Evolutionary conservation across 1,140 invertebrate genomes (phyloP), one percentile per base, ranked within the genome.

Genomic region (Dendrolimus kikuchii): DNA sequence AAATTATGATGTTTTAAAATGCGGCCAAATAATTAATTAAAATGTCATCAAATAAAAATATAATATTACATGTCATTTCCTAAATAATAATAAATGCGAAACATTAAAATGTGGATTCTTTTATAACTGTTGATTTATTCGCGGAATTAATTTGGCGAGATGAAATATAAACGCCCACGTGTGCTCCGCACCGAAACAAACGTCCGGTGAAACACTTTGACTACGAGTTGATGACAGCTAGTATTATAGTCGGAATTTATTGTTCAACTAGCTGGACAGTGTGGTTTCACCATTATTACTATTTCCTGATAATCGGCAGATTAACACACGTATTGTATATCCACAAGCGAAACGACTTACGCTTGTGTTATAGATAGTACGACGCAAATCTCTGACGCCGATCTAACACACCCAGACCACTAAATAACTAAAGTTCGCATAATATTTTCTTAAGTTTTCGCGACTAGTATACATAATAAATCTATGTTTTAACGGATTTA

Each of bases 141-240:
- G 57, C 63, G 46, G 53, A 64, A 73, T 68, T 68, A 71, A 66
- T 74, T 67, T 59, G 54, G 46, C 54, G 57, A 61, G 61, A 62
- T 67, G 62, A 64, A 62, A 51, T 56, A 71, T 60, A 5, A 44
- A 37, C 64, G 47, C 69, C 64, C 62, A 69, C 62, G 40, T 9
- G 5, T 53, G 37, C 43, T 36, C 40, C 9, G 40, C 39, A 36
- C 48, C 37, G 38, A 7, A 40, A 59, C 44, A 41, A 48, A 36
- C 46, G 44, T 46, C 51, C 50, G 45, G 9, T 57, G 46, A 57
- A 49, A 53, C 46, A 53, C 46, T 53, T 38, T 53, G 38, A 41
- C 39, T 40, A 40, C 37, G 51, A 46, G 44, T 41, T 50, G 39
- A n/a, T 40, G 23, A 23, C 23, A 23, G 23, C 23, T 23, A 23